phyloP scores from a whole-genome alignment of 1,140 invertebrate species.

The Drosophila tsacasi region DNA sequence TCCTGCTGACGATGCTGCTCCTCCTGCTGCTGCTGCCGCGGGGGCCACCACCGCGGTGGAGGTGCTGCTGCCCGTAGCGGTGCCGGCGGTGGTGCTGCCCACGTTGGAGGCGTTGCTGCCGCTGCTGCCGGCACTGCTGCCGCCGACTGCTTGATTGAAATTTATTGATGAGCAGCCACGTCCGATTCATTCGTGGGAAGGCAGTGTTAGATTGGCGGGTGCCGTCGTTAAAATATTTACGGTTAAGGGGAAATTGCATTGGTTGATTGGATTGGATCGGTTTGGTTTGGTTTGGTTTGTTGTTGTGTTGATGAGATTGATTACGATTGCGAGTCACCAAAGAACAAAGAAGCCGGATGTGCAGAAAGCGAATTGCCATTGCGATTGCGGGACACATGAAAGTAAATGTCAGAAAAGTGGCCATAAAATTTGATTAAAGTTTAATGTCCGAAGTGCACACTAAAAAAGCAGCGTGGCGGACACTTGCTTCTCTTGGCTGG shows the following conservation, averaged over 20 bases:
- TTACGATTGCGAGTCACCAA: slow-evolving; percentile 65
- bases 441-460: slow-evolving; percentile 66
- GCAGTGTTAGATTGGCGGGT: slow-evolving; percentile 67
- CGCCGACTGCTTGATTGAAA: slow-evolving; percentile 80
- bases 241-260: slow-evolving; percentile 83
- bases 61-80: slow-evolving; percentile 68
- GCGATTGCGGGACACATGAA: slow-evolving; percentile 58
- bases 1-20: slow-evolving; percentile 17
- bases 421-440: slow-evolving; percentile 81
- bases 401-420: slow-evolving; percentile 70
- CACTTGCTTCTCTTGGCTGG: slow-evolving; percentile 29
- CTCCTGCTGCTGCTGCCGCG: slow-evolving; percentile 9
- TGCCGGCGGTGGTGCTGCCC: slow-evolving; percentile 69
- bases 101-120: slow-evolving; percentile 77
- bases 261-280: slow-evolving; percentile 81
- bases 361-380: slow-evolving; percentile 38
- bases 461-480: slow-evolving; percentile 36
- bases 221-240: slow-evolving; percentile 82
- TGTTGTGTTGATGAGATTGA: slow-evolving; percentile 80
- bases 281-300: slow-evolving; percentile 43
- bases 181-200: slow-evolving; percentile 47
- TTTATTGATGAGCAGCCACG: slow-evolving; percentile 73
- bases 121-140: slow-evolving; percentile 75
- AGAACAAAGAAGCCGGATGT: slow-evolving; percentile 37
- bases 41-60: slow-evolving; percentile 64